These are phyloP conservation scores for Peromyscus attwateri DNA, from an alignment of 2,797 vertebrate species.

Conservation along the genomic window DNA sequence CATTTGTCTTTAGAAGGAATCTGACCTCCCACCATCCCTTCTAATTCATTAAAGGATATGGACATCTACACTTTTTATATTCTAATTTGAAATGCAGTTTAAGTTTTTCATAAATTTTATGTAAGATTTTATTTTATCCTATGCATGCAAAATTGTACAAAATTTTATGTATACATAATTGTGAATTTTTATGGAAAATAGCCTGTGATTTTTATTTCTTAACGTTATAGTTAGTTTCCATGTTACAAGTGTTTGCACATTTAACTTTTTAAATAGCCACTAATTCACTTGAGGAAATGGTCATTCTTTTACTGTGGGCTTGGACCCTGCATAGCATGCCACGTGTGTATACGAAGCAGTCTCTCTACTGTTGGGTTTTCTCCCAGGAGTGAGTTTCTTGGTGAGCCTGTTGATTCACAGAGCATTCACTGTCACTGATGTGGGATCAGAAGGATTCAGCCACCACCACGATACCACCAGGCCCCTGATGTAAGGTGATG, in stretches of 20 bases:
- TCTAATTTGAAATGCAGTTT: background rate
- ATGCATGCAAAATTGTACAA: background rate
- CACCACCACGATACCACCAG: too few species aligned
- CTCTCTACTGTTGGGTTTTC: background rate
- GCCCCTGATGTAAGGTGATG: background rate
- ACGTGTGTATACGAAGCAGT: fast-evolving
- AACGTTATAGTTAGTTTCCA: background rate
- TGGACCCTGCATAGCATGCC: background rate
- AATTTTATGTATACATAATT: background rate
- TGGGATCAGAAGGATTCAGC: fast-evolving
- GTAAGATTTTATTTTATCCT: background rate
- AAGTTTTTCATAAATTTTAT: background rate
- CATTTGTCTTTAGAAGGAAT: background rate
- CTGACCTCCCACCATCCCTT: background rate
- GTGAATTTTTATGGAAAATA: background rate
- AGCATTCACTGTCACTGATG: background rate
- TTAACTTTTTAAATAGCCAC: background rate
- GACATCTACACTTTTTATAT: background rate
- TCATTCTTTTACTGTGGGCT: background rate
- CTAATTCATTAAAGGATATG: background rate
- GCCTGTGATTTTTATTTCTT: background rate
- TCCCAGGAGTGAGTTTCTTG: background rate
- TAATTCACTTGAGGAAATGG: background rate
- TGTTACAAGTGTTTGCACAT: background rate
- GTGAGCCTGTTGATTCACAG: background rate